Conservation (phyloP, 1,140 invertebrate genomes). For the Trypoxylus dichotomus region DNA sequence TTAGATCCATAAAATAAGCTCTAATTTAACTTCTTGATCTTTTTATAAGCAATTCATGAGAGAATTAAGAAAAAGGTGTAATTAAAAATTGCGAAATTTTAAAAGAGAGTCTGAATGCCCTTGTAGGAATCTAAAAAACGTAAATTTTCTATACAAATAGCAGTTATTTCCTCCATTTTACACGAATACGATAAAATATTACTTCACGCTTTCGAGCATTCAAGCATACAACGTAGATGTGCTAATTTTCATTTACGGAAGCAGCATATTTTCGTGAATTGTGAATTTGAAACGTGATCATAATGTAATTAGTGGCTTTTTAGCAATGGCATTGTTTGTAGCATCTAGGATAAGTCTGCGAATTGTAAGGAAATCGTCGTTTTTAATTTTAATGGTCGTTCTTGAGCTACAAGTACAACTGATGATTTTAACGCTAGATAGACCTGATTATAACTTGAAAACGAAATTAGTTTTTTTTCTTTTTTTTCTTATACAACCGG, state of each 20-base stretch:
- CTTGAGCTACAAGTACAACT: not conserved
- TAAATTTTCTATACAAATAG: no score
- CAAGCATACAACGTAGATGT: no score
- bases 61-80: no score
- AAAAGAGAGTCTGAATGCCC: no score
- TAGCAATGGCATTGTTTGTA: not conserved
- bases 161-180: no score
- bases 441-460: not conserved
- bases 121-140: no score
- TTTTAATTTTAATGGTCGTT: not conserved
- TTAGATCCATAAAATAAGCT: no score
- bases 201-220: no score
- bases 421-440: slow-evolving; percentile 2
- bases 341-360: not conserved
- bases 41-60: no score
- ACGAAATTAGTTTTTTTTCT: not conserved
- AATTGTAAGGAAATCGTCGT: not conserved
- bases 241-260: not conserved
- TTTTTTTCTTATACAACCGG: not conserved
- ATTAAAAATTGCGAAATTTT: no score
- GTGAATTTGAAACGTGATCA: not conserved
- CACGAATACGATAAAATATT: no score
- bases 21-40: no score
- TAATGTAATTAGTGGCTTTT: not conserved
- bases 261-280: not conserved